These are phyloP conservation scores for Pterocles orientalis DNA, from an alignment of 2,113 vertebrate species.

Conservation along the genomic window DNA sequence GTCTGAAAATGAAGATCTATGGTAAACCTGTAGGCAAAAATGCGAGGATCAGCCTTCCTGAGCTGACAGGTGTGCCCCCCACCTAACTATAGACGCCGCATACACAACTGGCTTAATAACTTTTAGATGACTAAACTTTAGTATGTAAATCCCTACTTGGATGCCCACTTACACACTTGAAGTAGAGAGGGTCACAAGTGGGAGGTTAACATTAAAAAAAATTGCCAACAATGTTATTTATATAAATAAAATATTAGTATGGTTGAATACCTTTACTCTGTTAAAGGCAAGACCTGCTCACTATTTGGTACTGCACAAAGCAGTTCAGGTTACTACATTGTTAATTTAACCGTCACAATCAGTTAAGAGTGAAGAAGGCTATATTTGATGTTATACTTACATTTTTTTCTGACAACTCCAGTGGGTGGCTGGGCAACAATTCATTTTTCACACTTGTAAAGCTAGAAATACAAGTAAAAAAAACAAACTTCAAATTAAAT, in stretches of 20 bases:
- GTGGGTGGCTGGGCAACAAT: conserved; percentile 89
- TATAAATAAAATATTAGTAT: not conserved
- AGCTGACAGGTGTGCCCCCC: not conserved
- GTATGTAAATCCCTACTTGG: not conserved
- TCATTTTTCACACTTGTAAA: conserved; percentile 92
- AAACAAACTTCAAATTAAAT: not conserved
- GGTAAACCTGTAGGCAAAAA: not conserved
- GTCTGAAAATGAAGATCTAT: not conserved
- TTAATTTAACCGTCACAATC: not conserved
- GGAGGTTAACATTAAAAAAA: not conserved
- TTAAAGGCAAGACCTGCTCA: not conserved
- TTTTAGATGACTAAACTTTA: not conserved
- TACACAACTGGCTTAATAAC: not conserved
- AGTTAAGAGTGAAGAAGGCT: not conserved
- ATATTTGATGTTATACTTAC: conserved; percentile 77
- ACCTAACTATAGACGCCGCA: not conserved
- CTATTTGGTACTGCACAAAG: not conserved
- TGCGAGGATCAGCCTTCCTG: not conserved
- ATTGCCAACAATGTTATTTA: not conserved
- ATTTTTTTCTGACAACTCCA: conserved; percentile 94
- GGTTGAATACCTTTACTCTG: not conserved
- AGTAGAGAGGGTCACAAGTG: not conserved
- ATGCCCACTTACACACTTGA: not conserved
- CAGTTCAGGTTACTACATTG: rapidly evolving
- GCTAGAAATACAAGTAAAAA: conserved; percentile 69